These are phyloP conservation scores for Dilophus febrilis DNA, from an alignment of 2,888 invertebrate species.

Conservation along the genomic window DNA sequence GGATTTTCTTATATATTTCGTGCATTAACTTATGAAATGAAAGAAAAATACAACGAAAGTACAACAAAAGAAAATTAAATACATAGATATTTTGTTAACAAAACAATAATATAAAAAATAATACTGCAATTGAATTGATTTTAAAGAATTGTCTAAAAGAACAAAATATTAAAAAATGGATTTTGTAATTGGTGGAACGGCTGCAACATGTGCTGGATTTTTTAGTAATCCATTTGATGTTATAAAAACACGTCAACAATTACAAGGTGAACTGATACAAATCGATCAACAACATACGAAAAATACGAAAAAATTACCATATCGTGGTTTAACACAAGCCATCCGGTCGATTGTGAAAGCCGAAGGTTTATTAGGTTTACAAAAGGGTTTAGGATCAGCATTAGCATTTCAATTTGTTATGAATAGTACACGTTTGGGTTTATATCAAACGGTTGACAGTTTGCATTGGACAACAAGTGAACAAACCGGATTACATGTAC, in stretches of 20 bases:
- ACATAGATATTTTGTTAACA: no score
- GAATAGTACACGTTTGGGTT: slow-evolving; percentile 35
- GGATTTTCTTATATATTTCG: no score
- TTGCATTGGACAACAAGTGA: slow-evolving; percentile 32
- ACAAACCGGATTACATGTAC: slow-evolving; percentile 9
- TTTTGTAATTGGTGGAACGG: slow-evolving; percentile 52
- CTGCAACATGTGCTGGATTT: slow-evolving; percentile 56
- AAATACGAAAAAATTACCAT: slow-evolving; percentile 29
- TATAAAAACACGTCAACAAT: slow-evolving; percentile 71
- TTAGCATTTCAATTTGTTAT: slow-evolving; percentile 57
- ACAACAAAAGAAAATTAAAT: no score
- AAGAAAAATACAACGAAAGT: no score
- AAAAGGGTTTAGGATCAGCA: slow-evolving; percentile 61
- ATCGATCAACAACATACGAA: slow-evolving; percentile 15
- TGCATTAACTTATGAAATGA: no score
- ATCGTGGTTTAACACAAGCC: slow-evolving; percentile 66
- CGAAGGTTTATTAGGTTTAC: slow-evolving; percentile 59
- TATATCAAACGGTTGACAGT: slow-evolving; percentile 44
- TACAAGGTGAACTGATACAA: slow-evolving; percentile 64
- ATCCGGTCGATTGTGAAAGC: slow-evolving; percentile 52
- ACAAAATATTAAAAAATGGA: slow-evolving; percentile 33
- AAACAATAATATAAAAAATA: no score
- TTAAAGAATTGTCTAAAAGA: no score
- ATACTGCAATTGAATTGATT: no score
- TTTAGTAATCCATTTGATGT: slow-evolving; percentile 72